Base-by-base conservation (phyloP, 1,140 invertebrate species). In the Nephila pilipes region DNA sequence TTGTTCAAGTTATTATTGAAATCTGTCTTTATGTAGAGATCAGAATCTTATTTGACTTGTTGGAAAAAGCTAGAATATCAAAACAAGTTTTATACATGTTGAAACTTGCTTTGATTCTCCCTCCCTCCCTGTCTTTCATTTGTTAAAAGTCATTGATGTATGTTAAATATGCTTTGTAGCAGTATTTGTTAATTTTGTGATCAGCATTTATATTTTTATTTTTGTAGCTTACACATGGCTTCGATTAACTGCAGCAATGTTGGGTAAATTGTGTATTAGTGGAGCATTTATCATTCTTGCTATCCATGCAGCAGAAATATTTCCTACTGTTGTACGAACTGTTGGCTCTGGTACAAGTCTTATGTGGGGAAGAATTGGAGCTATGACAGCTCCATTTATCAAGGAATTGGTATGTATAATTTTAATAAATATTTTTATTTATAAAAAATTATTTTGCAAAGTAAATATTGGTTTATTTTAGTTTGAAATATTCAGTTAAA, bases 321-420 rank as follows among this genome's bases (percentile, higher is more conserved):
- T 90, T 95, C 98, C 98, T 0, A 99, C 98, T 5, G 97, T 98
- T 75, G 96, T 99, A 93, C 95, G 98, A 94, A 97, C 98, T 55
- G 97, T 98, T 60, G 98, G 98, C 1, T 97, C 99, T 0, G 98
- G 98, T 5, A 97, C 98, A 2, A 98, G 98, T 95, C 98, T 97
- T 95, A 97, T 97, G 3, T 98, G 99, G 96, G 98, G 98, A 4
- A 96, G 98, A 91, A 96, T 99, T 46, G 98, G 98, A 60, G 98
- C 98, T 29, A 99, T 99, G 97, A 95, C 98, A 3, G 99, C 98
- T 2, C 98, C 98, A 1, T 99, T 99, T 95, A 97, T 99, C 18
- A 93, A 93, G 25, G 93, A 94, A 80, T 25, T 94, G 32, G 94
- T 94, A 88, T 80, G 63, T 91, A 29, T 38, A 1, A 6, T n/a